Evolutionary conservation across 2,888 invertebrate genomes (phyloP).

Genomic region (Ectobius pallidus): DNA sequence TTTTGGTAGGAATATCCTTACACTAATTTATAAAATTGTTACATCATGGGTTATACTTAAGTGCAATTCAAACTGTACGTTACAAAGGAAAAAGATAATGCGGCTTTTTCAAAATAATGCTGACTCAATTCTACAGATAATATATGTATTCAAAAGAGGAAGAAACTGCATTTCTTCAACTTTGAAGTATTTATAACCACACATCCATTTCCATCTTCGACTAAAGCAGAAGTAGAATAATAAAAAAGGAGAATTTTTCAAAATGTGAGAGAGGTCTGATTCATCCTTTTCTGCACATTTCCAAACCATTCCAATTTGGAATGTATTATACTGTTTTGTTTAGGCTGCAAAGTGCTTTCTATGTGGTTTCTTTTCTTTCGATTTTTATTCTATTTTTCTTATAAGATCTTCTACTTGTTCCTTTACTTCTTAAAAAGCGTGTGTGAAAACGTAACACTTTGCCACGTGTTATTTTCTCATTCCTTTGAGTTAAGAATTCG

Average conservation of each 20-base stretch:
- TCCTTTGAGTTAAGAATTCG: constrained; percentile 26
- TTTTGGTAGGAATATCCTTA: too few relatives aligned
- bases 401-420: not conserved
- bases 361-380: not conserved
- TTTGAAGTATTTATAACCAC: too few relatives aligned
- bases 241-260: not conserved
- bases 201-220: not conserved
- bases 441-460: constrained; percentile 16
- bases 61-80: too few relatives aligned
- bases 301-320: not conserved
- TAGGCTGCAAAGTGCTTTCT: not conserved
- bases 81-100: too few relatives aligned
- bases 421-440: not conserved
- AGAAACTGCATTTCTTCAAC: too few relatives aligned
- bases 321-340: not conserved
- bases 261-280: not conserved
- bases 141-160: too few relatives aligned
- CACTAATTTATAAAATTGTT: too few relatives aligned
- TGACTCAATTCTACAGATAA: too few relatives aligned
- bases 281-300: not conserved
- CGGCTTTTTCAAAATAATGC: too few relatives aligned
- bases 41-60: too few relatives aligned
- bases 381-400: not conserved
- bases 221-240: not conserved
- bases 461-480: constrained; percentile 16